Conservation (phyloP, 2,113 vertebrate species). For the Excalfactoria chinensis region DNA sequence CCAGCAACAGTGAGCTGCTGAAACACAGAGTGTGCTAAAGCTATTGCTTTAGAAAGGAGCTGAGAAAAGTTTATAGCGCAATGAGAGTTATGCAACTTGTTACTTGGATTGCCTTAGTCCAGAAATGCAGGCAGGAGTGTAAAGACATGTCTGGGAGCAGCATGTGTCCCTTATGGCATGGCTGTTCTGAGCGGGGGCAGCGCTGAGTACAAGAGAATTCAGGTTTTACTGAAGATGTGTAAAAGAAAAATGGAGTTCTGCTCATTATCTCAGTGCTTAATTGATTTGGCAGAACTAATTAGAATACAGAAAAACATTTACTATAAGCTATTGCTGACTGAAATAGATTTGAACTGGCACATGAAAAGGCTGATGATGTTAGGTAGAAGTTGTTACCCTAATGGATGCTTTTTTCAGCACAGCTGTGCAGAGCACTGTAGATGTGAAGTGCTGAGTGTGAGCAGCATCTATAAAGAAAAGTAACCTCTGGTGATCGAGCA, state of each 20-base stretch:
- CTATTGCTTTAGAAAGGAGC: background rate
- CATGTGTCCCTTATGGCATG: background rate
- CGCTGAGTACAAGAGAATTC: background rate
- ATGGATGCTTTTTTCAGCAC: slow-evolving; percentile 57
- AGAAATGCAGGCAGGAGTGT: background rate
- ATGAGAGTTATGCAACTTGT: background rate
- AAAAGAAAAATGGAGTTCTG: slow-evolving; percentile 1
- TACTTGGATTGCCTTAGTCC: background rate
- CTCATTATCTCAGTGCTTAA: background rate
- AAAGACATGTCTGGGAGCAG: background rate
- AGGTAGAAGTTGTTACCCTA: slow-evolving; percentile 53
- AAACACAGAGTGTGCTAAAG: background rate
- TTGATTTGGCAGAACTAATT: slow-evolving; percentile 46
- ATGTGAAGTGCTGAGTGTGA: slow-evolving; percentile 43
- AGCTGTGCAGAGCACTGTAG: background rate
- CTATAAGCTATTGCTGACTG: slow-evolving; percentile 35
- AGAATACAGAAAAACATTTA: slow-evolving; percentile 45
- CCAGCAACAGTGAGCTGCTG: background rate
- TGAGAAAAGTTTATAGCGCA: background rate
- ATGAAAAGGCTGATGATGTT: slow-evolving; percentile 14
- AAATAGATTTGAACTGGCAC: slow-evolving; percentile 55
- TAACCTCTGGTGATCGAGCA: background rate
- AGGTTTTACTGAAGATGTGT: background rate
- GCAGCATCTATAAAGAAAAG: slow-evolving; percentile 27
- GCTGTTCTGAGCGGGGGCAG: background rate